Percentiles rank a stretch among this genome's conserved stretches.
These are phyloP conservation scores for Eurystomus gularis DNA, from an alignment of 2,113 vertebrate species.

Conservation along the genomic window DNA sequence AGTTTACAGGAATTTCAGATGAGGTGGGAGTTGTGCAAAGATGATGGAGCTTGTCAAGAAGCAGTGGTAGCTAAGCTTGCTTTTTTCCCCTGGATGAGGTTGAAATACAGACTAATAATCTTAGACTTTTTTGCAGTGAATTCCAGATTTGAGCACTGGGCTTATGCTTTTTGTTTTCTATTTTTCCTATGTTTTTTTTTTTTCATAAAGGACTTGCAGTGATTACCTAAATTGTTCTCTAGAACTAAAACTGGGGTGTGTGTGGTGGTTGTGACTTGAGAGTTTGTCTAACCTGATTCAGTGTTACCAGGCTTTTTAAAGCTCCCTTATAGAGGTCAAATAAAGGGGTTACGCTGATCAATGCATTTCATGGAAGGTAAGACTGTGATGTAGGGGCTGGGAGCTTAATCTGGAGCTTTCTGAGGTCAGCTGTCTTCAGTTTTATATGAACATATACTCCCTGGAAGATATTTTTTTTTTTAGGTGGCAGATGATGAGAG, in stretches of 20 bases:
- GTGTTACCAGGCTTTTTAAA: background rate
- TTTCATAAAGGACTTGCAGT: background rate
- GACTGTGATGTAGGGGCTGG: background rate
- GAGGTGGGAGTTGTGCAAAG: background rate
- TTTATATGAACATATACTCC: background rate
- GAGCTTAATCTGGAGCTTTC: background rate
- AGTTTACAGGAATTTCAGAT: background rate
- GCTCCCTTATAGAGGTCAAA: background rate
- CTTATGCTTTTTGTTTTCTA: background rate
- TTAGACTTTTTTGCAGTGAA: background rate
- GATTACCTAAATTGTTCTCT: background rate
- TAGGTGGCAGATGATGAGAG: background rate
- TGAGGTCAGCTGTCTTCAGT: background rate
- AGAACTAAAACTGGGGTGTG: background rate
- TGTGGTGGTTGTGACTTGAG: background rate
- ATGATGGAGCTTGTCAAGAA: background rate
- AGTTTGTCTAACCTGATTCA: background rate
- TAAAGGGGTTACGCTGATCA: background rate
- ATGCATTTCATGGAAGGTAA: background rate
- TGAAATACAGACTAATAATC: background rate
- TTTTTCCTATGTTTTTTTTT: background rate
- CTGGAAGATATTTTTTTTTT: background rate
- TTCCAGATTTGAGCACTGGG: background rate
- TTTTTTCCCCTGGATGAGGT: background rate
- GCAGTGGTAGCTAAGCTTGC: background rate